Evolutionary conservation across 2,113 vertebrate genomes (phyloP), one percentile per base, ranked within the genome.

Genomic region (Leptobrachium leishanense): DNA sequence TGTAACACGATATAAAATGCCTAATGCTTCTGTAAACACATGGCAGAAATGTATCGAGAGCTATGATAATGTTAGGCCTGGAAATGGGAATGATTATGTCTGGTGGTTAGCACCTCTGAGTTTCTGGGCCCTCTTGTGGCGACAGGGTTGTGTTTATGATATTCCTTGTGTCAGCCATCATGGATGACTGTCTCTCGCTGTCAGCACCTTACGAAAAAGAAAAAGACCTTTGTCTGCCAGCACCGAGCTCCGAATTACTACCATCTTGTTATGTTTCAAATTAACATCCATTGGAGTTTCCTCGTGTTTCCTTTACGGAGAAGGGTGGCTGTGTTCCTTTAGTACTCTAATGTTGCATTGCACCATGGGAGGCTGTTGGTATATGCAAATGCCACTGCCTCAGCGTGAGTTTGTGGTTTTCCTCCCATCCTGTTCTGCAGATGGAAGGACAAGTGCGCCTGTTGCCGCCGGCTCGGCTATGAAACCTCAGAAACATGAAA

Each of bases 311-410:
- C 72, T 68, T 54, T 57, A 31, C 41, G 13, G 50, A 79, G 63
- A 79, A 79, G 71, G 71, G 62, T 63, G 73, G 43, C 70, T 79
- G 62, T 79, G 77, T 79, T 79, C 63, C 50, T 62, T 41, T 41
- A 6, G 8, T 62, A 20, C 59, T 74, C 78, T 74, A 46, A 20
- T 41, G 42, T 62, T 74, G 71, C 72, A 68, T 41, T 74, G 72
- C 78, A 74, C 72, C 71, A 74, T 68, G 78, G 78, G 78, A 81
- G 72, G 64, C 72, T 81, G 78, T 81, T 81, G 71, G 78, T 74
- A 72, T 81, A 81, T 81, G 78, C 71, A 81, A 74, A 81, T 81
- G 65, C 13, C 15, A 10, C 42, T 62, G 78, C 55, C 78, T 68
- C 50, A 68, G 50, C 44, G 77, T 79, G 70, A 74, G 71, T 50